Conservation (phyloP, 2,888 invertebrate genomes). For the Coelopa pilipes region DNA sequence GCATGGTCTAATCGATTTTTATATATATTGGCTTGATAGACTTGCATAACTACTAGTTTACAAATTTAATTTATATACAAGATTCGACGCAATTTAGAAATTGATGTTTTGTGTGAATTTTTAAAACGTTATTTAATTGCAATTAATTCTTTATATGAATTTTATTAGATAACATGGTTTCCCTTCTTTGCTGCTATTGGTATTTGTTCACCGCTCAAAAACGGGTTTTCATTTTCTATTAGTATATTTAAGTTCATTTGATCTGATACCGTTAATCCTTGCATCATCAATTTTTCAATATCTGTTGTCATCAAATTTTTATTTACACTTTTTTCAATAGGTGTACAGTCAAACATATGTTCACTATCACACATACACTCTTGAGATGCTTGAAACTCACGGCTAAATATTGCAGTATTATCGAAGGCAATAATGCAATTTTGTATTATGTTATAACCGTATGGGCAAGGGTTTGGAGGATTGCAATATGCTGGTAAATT, state of each 20-base stretch:
- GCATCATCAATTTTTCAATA: slow-evolving; percentile 75
- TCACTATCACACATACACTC: slow-evolving; percentile 98
- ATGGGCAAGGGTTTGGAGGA: slow-evolving; percentile 98
- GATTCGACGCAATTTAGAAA: too few relatives aligned
- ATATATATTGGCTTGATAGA: too few relatives aligned
- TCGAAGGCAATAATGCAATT: slow-evolving; percentile 88
- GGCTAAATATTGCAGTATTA: slow-evolving; percentile 94
- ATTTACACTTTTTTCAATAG: slow-evolving; percentile 59
- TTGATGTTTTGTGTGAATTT: too few relatives aligned
- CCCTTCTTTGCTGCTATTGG: slow-evolving; percentile 95
- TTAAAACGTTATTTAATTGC: background rate
- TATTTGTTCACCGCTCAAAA: slow-evolving; percentile 83
- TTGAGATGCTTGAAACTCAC: slow-evolving; percentile 90
- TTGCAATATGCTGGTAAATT: slow-evolving; percentile 97
- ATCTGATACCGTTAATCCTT: slow-evolving; percentile 64
- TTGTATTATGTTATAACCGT: slow-evolving; percentile 75
- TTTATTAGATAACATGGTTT: slow-evolving; percentile 71
- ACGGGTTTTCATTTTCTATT: slow-evolving; percentile 85
- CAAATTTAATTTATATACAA: too few relatives aligned
- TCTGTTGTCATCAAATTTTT: slow-evolving; percentile 68
- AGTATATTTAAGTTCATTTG: slow-evolving; percentile 70
- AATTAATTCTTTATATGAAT: too few relatives aligned
- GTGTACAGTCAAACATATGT: slow-evolving; percentile 94
- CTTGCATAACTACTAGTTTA: too few relatives aligned
- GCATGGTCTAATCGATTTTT: too few relatives aligned